These are phyloP conservation scores for Penaeus monodon DNA, from an alignment of 2,888 invertebrate genomes.

Conservation along the genomic window DNA sequence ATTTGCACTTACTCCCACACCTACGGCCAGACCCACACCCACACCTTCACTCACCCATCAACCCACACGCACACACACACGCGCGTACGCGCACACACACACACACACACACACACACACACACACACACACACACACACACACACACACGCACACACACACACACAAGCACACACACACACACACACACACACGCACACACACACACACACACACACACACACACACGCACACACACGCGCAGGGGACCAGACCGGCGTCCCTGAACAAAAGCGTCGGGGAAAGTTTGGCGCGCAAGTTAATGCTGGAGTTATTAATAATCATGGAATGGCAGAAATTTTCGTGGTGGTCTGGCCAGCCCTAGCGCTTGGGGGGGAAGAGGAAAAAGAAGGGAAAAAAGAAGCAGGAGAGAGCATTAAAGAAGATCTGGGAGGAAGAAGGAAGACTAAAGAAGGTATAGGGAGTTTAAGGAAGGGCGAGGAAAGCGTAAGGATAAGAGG, in stretches of 20 bases:
- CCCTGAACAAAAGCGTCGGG: slow-evolving; percentile 13
- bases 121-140: no score
- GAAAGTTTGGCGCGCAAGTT: slow-evolving; percentile 22
- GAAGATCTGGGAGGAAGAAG: background rate
- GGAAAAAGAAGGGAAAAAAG: background rate
- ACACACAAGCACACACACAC: no score
- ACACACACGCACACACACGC: background rate
- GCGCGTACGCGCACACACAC: no score
- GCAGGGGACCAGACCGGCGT: background rate
- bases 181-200: background rate
- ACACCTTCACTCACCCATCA: no score
- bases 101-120: no score
- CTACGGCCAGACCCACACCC: no score
- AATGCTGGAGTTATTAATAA: slow-evolving; percentile 35
- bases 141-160: no score
- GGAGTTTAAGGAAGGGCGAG: background rate
- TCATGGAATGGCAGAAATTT: slow-evolving; percentile 35
- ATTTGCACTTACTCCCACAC: no score
- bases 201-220: background rate
- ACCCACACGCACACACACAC: background rate
- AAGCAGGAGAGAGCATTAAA: background rate
- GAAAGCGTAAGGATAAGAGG: no score
- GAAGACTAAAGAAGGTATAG: background rate
- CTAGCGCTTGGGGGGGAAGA: background rate
- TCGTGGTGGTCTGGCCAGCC: slow-evolving; percentile 5